These are phyloP conservation scores for Epirrhoe alternata DNA, from an alignment of 2,888 invertebrate genomes.

Conservation along the genomic window DNA sequence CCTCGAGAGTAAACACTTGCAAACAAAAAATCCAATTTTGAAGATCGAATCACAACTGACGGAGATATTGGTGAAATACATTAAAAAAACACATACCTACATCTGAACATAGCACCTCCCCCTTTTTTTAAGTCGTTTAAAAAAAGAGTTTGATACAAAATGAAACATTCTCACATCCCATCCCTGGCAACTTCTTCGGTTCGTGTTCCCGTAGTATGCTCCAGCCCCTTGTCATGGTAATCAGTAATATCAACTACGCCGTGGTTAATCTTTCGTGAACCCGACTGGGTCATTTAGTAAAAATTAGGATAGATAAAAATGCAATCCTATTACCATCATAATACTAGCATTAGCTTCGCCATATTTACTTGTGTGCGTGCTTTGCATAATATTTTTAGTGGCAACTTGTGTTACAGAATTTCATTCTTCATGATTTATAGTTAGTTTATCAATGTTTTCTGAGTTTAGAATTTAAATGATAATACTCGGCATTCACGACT, in stretches of 20 bases:
- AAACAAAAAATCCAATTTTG: too few relatives aligned
- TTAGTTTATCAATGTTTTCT: background rate
- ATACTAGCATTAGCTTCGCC: slow-evolving; percentile 65
- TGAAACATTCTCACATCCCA: background rate
- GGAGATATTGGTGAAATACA: too few relatives aligned
- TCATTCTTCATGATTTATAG: slow-evolving; percentile 2
- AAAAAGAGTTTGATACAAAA: background rate
- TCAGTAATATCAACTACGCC: slow-evolving; percentile 59
- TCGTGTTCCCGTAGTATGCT: slow-evolving; percentile 16
- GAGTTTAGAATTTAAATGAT: background rate
- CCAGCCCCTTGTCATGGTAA: slow-evolving; percentile 64
- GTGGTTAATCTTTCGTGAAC: slow-evolving; percentile 82
- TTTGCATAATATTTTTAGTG: slow-evolving; percentile 26
- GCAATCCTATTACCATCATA: slow-evolving; percentile 74
- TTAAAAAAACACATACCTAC: too few relatives aligned
- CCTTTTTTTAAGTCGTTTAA: too few relatives aligned
- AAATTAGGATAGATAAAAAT: slow-evolving; percentile 76
- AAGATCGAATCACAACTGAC: too few relatives aligned
- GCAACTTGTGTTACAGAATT: slow-evolving; percentile 11
- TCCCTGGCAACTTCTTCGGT: slow-evolving; percentile 18
- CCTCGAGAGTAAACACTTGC: too few relatives aligned
- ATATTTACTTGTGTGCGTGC: slow-evolving; percentile 20
- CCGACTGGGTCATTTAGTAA: slow-evolving; percentile 70
- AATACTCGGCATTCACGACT: background rate
- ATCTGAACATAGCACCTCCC: too few relatives aligned